Base-by-base conservation (phyloP, 2,797 vertebrate genomes). In the Acestrorhynchus altus region DNA sequence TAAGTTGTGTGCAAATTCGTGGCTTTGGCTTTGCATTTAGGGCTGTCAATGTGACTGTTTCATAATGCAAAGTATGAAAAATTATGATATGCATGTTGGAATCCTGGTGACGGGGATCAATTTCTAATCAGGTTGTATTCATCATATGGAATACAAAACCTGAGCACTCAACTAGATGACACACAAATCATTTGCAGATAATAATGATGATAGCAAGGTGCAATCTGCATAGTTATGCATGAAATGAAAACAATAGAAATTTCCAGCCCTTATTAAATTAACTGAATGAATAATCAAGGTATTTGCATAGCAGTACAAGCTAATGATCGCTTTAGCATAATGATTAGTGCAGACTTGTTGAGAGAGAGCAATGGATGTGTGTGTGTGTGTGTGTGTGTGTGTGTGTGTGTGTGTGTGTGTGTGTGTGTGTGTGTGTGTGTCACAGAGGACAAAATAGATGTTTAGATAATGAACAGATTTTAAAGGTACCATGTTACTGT, bases 291-390 rank as follows among this genome's bases (percentile, higher is more conserved):
- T 78, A 81, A 84, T 83, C 60, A 81, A 52, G 47, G 51, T 70
- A 84, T 87, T 86, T 86, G 74, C 83, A 87, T 86, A 78, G 72
- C 68, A 85, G 82, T 82, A 78, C 67, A 72, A 81, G 72, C 70
- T 86, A 85, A 86, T 86, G 47, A 80, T 75, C 64, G 72, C 56
- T 80, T 86, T 74, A 81, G 83, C 78, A 76, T 77, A 83, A 63
- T 64, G 49, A 84, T 86, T 75, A 76, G 57, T 84, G 61, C 28
- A 52, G 54, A 61, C 24, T 24, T 20, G 22, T 61, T 22, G 26
- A 74, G 20, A 49, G 52, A 60, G 54, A 24, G 11, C 47, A 22
- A 20, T 16, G n/a, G 15, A 63, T 52, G 40, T 35, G 28, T 68
- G 46, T 49, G 16, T 16, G 18, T n/a, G 44, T 18, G 65, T 64